Conservation (phyloP, 2,888 invertebrate species). For the Eulithis prunata region DNA sequence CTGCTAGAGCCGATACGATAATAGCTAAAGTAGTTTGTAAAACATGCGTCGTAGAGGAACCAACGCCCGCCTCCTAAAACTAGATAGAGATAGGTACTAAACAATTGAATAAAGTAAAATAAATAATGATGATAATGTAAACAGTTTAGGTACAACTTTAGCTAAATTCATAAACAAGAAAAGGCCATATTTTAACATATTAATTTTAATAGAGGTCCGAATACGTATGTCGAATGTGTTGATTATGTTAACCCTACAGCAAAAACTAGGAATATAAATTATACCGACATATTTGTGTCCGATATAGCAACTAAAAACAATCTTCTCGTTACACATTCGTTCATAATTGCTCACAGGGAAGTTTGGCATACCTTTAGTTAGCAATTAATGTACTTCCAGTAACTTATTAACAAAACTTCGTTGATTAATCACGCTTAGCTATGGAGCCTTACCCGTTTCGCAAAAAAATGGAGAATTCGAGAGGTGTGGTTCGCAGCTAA, state of each 20-base stretch:
- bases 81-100: too few relatives aligned
- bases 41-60: too few relatives aligned
- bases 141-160: too few relatives aligned
- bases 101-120: too few relatives aligned
- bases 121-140: too few relatives aligned
- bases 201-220: too few relatives aligned
- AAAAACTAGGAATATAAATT: not conserved
- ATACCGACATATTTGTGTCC: slow-evolving; percentile 7
- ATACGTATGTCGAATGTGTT: not conserved
- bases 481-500: slow-evolving; percentile 31
- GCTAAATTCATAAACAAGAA: too few relatives aligned
- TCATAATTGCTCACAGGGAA: slow-evolving; percentile 16
- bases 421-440: slow-evolving; percentile 28
- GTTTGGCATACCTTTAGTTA: slow-evolving; percentile 16
- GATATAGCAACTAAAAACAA: slow-evolving; percentile 17
- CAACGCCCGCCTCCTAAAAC: too few relatives aligned
- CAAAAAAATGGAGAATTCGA: slow-evolving; percentile 31
- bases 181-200: too few relatives aligned
- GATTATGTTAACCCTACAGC: not conserved
- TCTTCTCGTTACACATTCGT: slow-evolving; percentile 21
- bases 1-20: too few relatives aligned
- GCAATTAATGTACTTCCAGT: slow-evolving; percentile 20
- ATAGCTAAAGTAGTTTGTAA: too few relatives aligned
- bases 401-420: slow-evolving; percentile 20
- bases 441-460: slow-evolving; percentile 20